Base-by-base conservation (phyloP, 2,888 invertebrate genomes). In the Mesoligia furuncula region DNA sequence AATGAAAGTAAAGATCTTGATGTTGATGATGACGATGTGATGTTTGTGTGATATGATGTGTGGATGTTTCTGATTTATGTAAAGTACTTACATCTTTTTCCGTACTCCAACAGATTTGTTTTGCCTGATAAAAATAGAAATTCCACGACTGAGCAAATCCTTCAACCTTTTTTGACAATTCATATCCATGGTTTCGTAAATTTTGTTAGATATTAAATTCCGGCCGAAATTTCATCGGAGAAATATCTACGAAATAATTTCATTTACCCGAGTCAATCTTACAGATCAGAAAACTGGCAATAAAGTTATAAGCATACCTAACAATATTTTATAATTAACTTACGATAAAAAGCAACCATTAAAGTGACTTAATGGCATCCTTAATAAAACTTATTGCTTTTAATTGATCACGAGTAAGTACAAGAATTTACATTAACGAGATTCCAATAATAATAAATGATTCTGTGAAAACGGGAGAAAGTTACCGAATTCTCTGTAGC, bases 401-500 rank as follows among this genome's bases (percentile, higher is more conserved):
- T 73, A 76, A 77, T 73, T 81, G 62, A 75, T 68, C 75, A 15
- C 61, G 27, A 59, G 17, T 45, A n/a, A 59, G 17, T 45, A n/a
- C 17, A 77, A 73, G 20, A 77, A 66, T 72, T 75, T 51, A 80
- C 64, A 36, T 69, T 59, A 62, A 62, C 57, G 51, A 80, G 64
- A 75, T 75, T 77, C 24, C 73, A 73, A 77, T 84, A 67, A 70
- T 59, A 77, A 65, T 77, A 80, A 76, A 69, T 17, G 57, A 36
- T 75, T 77, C 48, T 36, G 61, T 75, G 74, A 39, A 70, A 71
- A 45, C 51, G 73, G 17, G 67, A 59, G 75, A 80, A 82, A 79
- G 79, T 67, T 73, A 31, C 39, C 51, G 54, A 77, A 77, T 81
- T 54, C 62, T 73, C 80, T 62, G 75, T 75, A 67, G 72, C 67